Percentiles rank a stretch among this genome's conserved stretches.
These are phyloP conservation scores for Bothrops jararaca DNA, from an alignment of 2,113 vertebrate genomes.

Conservation along the genomic window DNA sequence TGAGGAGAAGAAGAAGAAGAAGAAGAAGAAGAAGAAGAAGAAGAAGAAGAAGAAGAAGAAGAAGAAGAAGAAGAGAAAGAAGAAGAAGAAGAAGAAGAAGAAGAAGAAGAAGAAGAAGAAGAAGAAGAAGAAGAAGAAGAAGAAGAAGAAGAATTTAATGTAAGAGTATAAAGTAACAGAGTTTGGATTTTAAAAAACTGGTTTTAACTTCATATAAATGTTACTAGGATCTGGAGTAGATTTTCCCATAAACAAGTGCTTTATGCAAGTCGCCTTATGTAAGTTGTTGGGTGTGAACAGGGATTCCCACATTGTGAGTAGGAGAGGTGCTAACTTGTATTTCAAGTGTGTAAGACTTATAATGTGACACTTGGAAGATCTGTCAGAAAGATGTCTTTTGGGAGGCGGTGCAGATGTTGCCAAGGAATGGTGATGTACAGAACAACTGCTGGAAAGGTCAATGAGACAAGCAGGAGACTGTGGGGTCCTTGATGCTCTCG, in stretches of 20 bases:
- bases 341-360: neutral
- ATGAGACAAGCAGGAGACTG: neutral
- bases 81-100: too few species aligned
- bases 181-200: neutral
- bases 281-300: neutral
- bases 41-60: too few species aligned
- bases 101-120: too few species aligned
- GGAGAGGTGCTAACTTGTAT: neutral
- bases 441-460: neutral
- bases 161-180: neutral
- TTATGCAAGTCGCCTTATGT: neutral
- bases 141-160: neutral
- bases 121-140: neutral
- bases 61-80: too few species aligned
- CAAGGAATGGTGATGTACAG: neutral
- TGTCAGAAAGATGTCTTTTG: neutral
- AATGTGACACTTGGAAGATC: neutral
- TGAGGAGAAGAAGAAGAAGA: rapidly evolving
- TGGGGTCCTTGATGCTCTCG: neutral
- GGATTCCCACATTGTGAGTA: neutral
- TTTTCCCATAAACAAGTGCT: neutral
- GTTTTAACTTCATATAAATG: neutral
- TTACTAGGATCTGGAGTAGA: neutral
- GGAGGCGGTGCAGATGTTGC: neutral
- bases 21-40: too few species aligned